A percentile compares a stretch with the other conserved stretches of the same genome.
Evolutionary conservation across 2,888 invertebrate species (phyloP).

Genomic region (Melinaea menophilus): DNA sequence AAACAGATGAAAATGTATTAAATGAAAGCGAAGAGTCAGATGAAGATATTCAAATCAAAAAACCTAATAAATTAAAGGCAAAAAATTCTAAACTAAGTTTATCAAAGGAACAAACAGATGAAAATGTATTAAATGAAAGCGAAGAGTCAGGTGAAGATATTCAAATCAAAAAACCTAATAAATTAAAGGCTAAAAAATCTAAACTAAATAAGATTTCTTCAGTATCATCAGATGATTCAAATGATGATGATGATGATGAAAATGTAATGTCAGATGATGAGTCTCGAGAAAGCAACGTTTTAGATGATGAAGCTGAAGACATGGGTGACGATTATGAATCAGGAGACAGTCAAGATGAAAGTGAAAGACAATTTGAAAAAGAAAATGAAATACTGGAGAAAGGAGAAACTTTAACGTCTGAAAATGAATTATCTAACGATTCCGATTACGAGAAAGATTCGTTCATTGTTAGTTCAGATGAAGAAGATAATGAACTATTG

Average conservation of each 20-base stretch:
- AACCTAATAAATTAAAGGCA: slow-evolving; percentile 3
- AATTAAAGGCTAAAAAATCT: slow-evolving; percentile 2
- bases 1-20: slow-evolving; percentile 18
- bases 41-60: slow-evolving; percentile 18
- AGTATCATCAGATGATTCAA: slow-evolving; percentile 4
- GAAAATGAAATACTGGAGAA: slow-evolving; percentile 71
- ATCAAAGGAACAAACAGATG: slow-evolving; percentile 24
- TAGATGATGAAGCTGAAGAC: slow-evolving; percentile 63
- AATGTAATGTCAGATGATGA: slow-evolving; percentile 33
- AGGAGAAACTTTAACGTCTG: slow-evolving; percentile 74
- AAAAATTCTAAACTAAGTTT: not conserved
- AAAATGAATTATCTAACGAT: slow-evolving; percentile 63
- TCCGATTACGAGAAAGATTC: slow-evolving; percentile 74
- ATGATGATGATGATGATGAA: slow-evolving; percentile 16
- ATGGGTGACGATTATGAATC: slow-evolving; percentile 67
- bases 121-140: slow-evolving; percentile 11
- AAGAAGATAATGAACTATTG: slow-evolving; percentile 62
- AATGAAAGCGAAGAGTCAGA: slow-evolving; percentile 26
- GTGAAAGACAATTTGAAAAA: slow-evolving; percentile 65
- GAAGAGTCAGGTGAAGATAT: slow-evolving; percentile 29
- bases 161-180: slow-evolving; percentile 4
- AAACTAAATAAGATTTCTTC: slow-evolving; percentile 7
- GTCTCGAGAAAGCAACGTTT: slow-evolving; percentile 40
- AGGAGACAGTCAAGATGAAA: slow-evolving; percentile 70
- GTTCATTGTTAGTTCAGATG: slow-evolving; percentile 74